Evolutionary conservation across 2,888 invertebrate species (phyloP), one percentile per base, ranked within the genome.

Genomic region (Mystacides longicornis): DNA sequence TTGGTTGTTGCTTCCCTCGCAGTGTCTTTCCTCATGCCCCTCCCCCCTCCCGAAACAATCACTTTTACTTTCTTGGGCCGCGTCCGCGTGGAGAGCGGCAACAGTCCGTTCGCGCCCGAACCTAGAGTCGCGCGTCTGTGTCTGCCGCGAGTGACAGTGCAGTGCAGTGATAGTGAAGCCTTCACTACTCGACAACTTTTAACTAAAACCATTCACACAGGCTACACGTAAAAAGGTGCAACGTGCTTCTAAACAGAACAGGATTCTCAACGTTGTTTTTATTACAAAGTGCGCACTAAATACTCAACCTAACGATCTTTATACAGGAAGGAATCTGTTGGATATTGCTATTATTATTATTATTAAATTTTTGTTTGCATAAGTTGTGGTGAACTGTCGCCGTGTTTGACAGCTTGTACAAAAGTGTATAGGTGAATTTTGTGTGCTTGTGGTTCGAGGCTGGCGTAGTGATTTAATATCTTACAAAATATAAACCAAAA

Each of bases 11-110:
- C 48, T 48, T 51, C 33, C 50, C 37, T 21, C 27, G 55, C 22
- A n/a, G n/a, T n/a, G n/a, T n/a, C n/a, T n/a, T n/a, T n/a, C n/a
- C n/a, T n/a, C n/a, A n/a, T n/a, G n/a, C 48, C 31, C 43, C 43
- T 51, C 52, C 43, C 52, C 27, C 51, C 47, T 27, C 18, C 54
- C 52, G 66, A 49, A 43, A 50, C 59, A 56, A 56, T 74, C 71
- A 76, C 75, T 75, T 76, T 76, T 75, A 76, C 75, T 77, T 75
- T 75, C 75, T 68, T 69, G 70, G 54, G 54, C 47, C 50, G 52
- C 46, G 52, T 49, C 49, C 46, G 56, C 57, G 49, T 42, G 43
- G 61, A 50, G 49, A 31, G 31, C 47, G 57, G 56, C 57, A 52
- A 52, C 52, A 51, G 62, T 61, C 57, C 60, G 61, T 56, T 56